Base-by-base conservation (phyloP, 2,797 vertebrate genomes). In the Loriculus beryllinus region DNA sequence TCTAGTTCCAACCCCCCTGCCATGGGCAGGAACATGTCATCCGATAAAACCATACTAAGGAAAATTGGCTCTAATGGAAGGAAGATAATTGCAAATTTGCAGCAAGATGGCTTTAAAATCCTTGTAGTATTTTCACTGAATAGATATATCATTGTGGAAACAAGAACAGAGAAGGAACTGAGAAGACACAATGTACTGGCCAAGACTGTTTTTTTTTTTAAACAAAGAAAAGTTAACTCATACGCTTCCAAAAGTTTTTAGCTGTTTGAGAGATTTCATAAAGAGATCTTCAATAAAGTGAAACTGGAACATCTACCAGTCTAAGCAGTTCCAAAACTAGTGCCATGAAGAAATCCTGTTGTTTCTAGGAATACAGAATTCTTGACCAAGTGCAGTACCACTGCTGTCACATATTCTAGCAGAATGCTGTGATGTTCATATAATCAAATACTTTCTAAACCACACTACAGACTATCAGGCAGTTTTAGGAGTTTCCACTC, bases 101-200 rank as follows among this genome's bases (percentile, higher is more conserved):
- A 84, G 85, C 40, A 67, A 51, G 75, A 43, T 28, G 47, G 42
- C 82, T 89, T 83, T 87, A 76, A 90, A 93, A 92, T 76, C 54
- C 80, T 62, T 48, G 48, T 7, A 70, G 28, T 26, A 59, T 94
- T 95, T 94, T 93, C 75, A 93, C 93, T 85, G 88, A 94, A 82
- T 40, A 94, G 83, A 82, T 83, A 82, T 20, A 79, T 86, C 67
- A 76, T 7, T 77, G 74, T 45, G 88, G 83, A 95, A 96, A 95
- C 68, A 65, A 83, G 88, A 96, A 95, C 60, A 93, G 60, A 88
- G 64, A 85, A 93, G 83, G 78, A 95, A 91, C 94, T 62, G 78
- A 85, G 42, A 88, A 82, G 78, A 88, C 93, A 94, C 26, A 82
- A 28, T 49, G 81, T 95, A 31, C 88, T 77, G 40, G 60, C 8